phyloP scores from a whole-genome alignment of 2,888 invertebrate species.

The Oscheius sp. region DNA sequence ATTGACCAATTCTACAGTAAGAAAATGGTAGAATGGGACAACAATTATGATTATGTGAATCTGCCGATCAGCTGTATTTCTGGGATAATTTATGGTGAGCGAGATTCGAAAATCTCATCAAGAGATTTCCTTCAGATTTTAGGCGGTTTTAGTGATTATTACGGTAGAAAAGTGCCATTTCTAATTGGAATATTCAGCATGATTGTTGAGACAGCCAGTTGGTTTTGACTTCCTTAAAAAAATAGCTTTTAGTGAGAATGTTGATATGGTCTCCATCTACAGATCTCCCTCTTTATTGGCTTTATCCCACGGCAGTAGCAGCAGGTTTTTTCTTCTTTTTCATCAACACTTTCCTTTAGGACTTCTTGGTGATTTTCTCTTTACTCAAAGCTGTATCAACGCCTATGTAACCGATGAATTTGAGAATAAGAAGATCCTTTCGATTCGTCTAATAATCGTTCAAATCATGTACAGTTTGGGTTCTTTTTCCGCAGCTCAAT shows the following conservation, averaged over 20 bases:
- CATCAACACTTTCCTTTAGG: slow-evolving; percentile 30
- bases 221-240: neutral
- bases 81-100: slow-evolving; percentile 59
- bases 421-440: slow-evolving; percentile 56
- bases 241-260: slow-evolving; percentile 36
- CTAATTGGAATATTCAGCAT: slow-evolving; percentile 55
- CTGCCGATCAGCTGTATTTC: slow-evolving; percentile 59
- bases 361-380: slow-evolving; percentile 56
- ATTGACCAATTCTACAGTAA: slow-evolving; percentile 59
- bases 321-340: slow-evolving; percentile 28
- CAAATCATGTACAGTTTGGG: slow-evolving; percentile 61
- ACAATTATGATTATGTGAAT: slow-evolving; percentile 64
- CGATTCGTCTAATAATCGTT: slow-evolving; percentile 60
- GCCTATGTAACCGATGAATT: slow-evolving; percentile 62
- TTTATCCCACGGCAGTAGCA: slow-evolving; percentile 39
- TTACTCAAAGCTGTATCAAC: slow-evolving; percentile 63
- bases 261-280: slow-evolving; percentile 56
- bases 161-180: slow-evolving; percentile 56
- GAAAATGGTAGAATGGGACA: slow-evolving; percentile 64
- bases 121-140: slow-evolving; percentile 17
- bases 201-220: slow-evolving; percentile 51
- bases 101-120: neutral
- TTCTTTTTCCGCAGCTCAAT: slow-evolving; percentile 50
- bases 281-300: slow-evolving; percentile 49
- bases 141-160: slow-evolving; percentile 59